Conservation (phyloP, 2,888 invertebrate genomes). For the Scaptomyza flava region DNA sequence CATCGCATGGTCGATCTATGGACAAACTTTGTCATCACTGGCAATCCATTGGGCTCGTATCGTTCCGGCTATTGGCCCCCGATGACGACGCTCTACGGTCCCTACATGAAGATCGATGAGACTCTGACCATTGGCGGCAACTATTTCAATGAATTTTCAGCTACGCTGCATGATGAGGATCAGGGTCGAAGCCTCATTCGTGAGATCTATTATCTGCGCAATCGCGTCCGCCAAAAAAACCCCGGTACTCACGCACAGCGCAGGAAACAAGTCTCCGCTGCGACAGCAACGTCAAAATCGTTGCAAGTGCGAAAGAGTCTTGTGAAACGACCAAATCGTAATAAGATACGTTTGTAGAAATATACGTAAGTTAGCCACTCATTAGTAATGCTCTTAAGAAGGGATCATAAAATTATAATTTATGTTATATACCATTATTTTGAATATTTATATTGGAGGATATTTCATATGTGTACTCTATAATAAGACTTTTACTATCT, state of each 20-base stretch:
- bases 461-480: no score
- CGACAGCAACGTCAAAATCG: neutral
- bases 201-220: slow-evolving; percentile 74
- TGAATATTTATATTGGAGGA: no score
- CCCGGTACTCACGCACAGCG: slow-evolving; percentile 35
- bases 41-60: slow-evolving; percentile 77
- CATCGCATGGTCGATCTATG: slow-evolving; percentile 85
- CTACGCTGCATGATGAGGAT: slow-evolving; percentile 78
- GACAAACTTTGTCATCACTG: slow-evolving; percentile 83
- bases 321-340: slow-evolving; percentile 69
- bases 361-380: neutral
- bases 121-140: slow-evolving; percentile 80
- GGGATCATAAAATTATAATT: neutral
- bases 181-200: slow-evolving; percentile 73
- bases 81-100: slow-evolving; percentile 83
- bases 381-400: slow-evolving; percentile 23
- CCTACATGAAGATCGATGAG: slow-evolving; percentile 83
- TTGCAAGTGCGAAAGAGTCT: slow-evolving; percentile 58
- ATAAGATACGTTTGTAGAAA: slow-evolving; percentile 65
- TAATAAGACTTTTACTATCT: neutral
- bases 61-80: slow-evolving; percentile 82
- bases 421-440: neutral
- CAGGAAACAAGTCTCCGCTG: slow-evolving; percentile 27
- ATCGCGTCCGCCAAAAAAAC: slow-evolving; percentile 47
- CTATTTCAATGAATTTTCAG: slow-evolving; percentile 82